Evolutionary conservation across 2,113 vertebrate genomes (phyloP).

Genomic region (Nothoprocta pentlandii): DNA sequence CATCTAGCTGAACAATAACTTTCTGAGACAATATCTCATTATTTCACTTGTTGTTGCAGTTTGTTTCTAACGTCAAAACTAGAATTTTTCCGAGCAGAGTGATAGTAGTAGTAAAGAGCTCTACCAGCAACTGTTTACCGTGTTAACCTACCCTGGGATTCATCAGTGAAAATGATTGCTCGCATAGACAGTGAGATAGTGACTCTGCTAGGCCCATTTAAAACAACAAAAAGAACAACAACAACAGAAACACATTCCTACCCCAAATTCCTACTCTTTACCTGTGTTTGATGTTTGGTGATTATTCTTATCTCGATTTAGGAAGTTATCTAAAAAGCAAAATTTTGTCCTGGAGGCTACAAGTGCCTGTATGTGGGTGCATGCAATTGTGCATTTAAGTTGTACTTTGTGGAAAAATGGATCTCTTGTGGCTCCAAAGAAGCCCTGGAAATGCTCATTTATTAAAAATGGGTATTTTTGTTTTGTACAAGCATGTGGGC

Average conservation of each 20-base stretch:
- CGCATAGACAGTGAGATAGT: not conserved
- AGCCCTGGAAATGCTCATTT: not conserved
- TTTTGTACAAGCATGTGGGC: fast-evolving
- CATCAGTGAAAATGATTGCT: conserved; percentile 13
- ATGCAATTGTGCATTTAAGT: not conserved
- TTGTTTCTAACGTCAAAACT: conserved; percentile 55
- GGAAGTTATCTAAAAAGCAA: not conserved
- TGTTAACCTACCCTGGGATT: not conserved
- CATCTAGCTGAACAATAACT: not conserved
- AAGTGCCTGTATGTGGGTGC: not conserved
- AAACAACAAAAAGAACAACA: too few relatives aligned
- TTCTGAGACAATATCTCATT: not conserved
- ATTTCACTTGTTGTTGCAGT: conserved; percentile 23
- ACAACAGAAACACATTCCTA: not conserved
- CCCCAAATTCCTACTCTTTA: not conserved
- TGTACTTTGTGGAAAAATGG: too few relatives aligned
- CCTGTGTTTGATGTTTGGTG: not conserved
- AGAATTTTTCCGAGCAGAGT: not conserved
- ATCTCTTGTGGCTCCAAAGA: not conserved
- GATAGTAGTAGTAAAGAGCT: not conserved
- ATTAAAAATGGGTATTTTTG: not conserved
- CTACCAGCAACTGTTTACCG: not conserved
- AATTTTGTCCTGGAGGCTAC: not conserved
- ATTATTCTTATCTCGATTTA: not conserved
- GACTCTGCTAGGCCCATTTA: not conserved